phyloP scores from a whole-genome alignment of 1,140 invertebrate species.

The Drosophila ogumai region DNA sequence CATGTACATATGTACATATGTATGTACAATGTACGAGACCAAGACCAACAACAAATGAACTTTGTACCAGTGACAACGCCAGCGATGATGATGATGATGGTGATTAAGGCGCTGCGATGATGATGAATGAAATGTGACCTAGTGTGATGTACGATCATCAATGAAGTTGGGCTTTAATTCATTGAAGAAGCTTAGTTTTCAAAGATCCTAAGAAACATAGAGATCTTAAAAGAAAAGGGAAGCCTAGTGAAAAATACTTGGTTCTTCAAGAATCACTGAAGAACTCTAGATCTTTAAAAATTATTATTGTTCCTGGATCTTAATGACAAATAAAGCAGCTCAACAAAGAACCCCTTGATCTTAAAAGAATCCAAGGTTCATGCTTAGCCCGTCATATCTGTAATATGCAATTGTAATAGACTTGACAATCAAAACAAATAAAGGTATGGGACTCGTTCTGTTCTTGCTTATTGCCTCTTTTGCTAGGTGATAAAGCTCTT shows the following conservation, averaged over 20 bases:
- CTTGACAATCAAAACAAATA: conserved; percentile 27
- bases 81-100: conserved; percentile 25
- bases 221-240: background rate
- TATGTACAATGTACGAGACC: conserved; percentile 42
- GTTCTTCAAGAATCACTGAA: background rate
- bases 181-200: background rate
- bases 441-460: conserved; percentile 10
- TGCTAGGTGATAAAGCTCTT: conserved; percentile 31
- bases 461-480: conserved; percentile 11
- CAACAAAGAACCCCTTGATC: background rate
- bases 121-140: conserved; percentile 48
- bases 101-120: conserved; percentile 40
- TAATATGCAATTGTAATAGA: conserved; percentile 7
- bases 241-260: no score
- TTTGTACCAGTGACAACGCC: conserved; percentile 73
- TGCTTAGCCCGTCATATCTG: background rate
- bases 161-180: conserved; percentile 25
- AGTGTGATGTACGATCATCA: conserved; percentile 30
- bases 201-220: background rate
- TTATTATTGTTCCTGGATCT: background rate
- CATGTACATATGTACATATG: conserved; percentile 37
- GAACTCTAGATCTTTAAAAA: background rate
- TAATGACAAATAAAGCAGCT: background rate
- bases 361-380: background rate
- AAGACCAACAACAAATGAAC: conserved; percentile 67